A percentile compares a stretch with the other conserved stretches of the same genome.
Evolutionary conservation across 2,797 vertebrate genomes (phyloP).

Genomic region (Alca torda): DNA sequence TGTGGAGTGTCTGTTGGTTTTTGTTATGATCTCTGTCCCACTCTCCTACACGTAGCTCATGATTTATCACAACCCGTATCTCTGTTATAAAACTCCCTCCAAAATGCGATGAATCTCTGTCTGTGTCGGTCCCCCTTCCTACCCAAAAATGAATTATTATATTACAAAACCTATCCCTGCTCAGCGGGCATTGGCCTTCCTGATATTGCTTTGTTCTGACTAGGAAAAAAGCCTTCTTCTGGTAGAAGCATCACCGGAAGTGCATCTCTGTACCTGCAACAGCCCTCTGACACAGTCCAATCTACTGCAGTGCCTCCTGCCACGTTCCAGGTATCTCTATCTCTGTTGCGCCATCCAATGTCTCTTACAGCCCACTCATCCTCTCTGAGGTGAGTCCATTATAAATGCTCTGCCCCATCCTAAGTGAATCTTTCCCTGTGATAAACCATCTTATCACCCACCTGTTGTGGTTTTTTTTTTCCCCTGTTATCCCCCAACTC

Average conservation of each 20-base stretch:
- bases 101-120: not conserved
- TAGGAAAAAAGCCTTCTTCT: not conserved
- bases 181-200: not conserved
- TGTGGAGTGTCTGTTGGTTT: not conserved
- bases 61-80: not conserved
- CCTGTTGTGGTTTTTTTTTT: not conserved
- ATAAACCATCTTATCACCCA: conserved; percentile 13
- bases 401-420: not conserved
- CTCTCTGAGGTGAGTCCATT: not conserved
- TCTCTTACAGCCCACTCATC: not conserved
- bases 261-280: not conserved
- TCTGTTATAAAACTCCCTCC: conserved; percentile 10
- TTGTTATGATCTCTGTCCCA: not conserved
- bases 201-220: not conserved
- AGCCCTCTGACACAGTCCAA: not conserved
- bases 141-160: not conserved
- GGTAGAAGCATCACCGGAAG: not conserved
- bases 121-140: not conserved
- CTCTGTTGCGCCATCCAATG: not conserved
- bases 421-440: not conserved
- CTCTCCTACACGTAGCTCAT: not conserved
- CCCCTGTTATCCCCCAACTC: not conserved
- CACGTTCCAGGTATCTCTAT: not conserved
- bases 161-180: not conserved
- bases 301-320: not conserved